Conservation (phyloP, 2,113 vertebrate species). For the Cinclus cinclus region DNA sequence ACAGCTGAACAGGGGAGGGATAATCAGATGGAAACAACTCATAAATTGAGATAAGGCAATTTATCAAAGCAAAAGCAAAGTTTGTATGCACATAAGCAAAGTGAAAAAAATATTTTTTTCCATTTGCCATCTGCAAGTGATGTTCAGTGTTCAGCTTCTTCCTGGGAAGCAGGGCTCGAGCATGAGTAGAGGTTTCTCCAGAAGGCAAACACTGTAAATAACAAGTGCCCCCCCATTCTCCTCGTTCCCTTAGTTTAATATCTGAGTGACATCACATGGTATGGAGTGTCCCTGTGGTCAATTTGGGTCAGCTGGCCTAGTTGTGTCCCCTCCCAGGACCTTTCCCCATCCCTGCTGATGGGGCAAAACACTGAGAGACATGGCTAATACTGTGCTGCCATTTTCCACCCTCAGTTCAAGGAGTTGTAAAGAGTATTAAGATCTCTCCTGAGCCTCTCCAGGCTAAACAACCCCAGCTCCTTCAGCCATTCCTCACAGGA, state of each 20-base stretch:
- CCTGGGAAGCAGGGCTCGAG: neutral
- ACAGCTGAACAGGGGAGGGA: neutral
- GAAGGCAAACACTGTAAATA: neutral
- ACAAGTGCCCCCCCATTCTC: neutral
- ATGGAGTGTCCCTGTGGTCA: neutral
- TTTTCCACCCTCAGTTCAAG: neutral
- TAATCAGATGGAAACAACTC: neutral
- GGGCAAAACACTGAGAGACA: neutral
- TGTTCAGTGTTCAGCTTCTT: neutral
- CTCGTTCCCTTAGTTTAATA: neutral
- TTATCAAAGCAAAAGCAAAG: accelerated
- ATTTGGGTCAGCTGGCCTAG: neutral
- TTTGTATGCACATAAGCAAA: neutral
- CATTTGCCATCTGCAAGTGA: neutral
- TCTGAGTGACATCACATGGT: neutral
- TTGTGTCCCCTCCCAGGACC: neutral
- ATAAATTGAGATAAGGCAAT: neutral
- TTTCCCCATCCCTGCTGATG: neutral
- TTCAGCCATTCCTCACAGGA: neutral
- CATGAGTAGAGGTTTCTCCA: neutral
- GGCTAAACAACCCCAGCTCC: neutral
- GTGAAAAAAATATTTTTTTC: neutral
- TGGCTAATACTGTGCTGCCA: no score
- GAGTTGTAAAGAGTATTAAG: no score
- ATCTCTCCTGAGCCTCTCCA: neutral